phyloP scores from a whole-genome alignment of 2,888 invertebrate species.

The Synergus gifuensis region DNA sequence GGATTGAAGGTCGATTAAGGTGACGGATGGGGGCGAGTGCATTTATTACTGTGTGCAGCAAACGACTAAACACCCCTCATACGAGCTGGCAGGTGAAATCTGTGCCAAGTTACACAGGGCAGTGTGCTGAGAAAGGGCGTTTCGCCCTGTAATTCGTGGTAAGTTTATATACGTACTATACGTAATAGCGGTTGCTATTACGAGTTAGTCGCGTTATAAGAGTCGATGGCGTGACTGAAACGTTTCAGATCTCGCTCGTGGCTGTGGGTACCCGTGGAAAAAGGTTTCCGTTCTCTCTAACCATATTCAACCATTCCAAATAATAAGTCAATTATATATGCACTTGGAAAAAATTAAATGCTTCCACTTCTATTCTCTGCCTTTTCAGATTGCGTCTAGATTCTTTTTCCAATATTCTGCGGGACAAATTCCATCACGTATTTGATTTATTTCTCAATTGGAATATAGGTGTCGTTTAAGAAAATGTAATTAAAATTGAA shows the following conservation, averaged over 20 bases:
- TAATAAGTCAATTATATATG: slow-evolving; percentile 42
- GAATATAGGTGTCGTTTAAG: background rate
- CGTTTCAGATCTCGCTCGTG: slow-evolving; percentile 52
- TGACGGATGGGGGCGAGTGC: slow-evolving; percentile 45
- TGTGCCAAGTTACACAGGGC: slow-evolving; percentile 28
- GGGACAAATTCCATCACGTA: background rate
- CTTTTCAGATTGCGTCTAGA: slow-evolving; percentile 16
- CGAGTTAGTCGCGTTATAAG: slow-evolving; percentile 51
- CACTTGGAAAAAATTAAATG: slow-evolving; percentile 33
- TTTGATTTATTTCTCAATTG: background rate
- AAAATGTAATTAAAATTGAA: background rate
- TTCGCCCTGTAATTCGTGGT: slow-evolving; percentile 50
- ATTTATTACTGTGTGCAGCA: slow-evolving; percentile 48
- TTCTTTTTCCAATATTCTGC: background rate
- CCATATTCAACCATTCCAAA: slow-evolving; percentile 24
- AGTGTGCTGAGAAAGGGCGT: slow-evolving; percentile 45
- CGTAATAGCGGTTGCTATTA: slow-evolving; percentile 63
- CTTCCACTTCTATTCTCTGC: slow-evolving; percentile 20
- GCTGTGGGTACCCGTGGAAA: slow-evolving; percentile 32
- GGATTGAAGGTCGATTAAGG: slow-evolving; percentile 59
- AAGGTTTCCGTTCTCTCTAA: slow-evolving; percentile 27
- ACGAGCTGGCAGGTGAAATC: slow-evolving; percentile 24
- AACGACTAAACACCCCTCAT: slow-evolving; percentile 34
- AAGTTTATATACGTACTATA: slow-evolving; percentile 56
- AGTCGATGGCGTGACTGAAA: slow-evolving; percentile 67